phyloP scores from a whole-genome alignment of 2,113 vertebrate species.

The Semnopithecus entellus region DNA sequence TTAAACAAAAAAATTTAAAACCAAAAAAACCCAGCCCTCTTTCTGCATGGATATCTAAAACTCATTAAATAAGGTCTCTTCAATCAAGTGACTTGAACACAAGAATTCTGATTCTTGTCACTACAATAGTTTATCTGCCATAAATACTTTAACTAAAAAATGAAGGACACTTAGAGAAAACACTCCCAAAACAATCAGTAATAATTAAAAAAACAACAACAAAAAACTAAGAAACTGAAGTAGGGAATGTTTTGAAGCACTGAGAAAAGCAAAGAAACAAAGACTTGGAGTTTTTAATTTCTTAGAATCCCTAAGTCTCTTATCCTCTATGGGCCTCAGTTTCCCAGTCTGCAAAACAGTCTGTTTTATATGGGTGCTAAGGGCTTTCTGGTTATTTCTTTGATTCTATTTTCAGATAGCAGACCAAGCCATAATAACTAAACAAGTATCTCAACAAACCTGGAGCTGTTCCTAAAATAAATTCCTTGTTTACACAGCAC shows the following conservation, averaged over 20 bases:
- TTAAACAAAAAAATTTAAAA: background rate
- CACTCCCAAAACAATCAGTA: background rate
- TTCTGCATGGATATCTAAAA: background rate
- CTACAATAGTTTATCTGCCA: background rate
- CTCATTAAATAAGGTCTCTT: conserved; percentile 10
- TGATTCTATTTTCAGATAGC: background rate
- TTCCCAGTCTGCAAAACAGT: background rate
- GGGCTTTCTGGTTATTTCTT: background rate
- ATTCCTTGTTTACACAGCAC: background rate
- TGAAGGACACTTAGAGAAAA: background rate
- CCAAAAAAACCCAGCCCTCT: background rate
- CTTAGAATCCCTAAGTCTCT: background rate
- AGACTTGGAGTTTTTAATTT: background rate
- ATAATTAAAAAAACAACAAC: background rate
- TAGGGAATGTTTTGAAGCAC: background rate
- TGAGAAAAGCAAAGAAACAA: conserved; percentile 20
- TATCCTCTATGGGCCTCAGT: background rate
- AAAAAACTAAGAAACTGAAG: background rate
- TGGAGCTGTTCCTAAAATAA: conserved; percentile 13
- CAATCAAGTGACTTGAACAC: conserved; percentile 22
- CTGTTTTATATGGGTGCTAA: background rate
- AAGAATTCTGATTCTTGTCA: conserved; percentile 30
- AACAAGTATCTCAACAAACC: background rate
- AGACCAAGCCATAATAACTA: background rate
- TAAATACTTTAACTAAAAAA: conserved; percentile 32